Evolutionary conservation across 1,140 invertebrate genomes (phyloP), one percentile per base, ranked within the genome.

Genomic region (Zaprionus capensis): DNA sequence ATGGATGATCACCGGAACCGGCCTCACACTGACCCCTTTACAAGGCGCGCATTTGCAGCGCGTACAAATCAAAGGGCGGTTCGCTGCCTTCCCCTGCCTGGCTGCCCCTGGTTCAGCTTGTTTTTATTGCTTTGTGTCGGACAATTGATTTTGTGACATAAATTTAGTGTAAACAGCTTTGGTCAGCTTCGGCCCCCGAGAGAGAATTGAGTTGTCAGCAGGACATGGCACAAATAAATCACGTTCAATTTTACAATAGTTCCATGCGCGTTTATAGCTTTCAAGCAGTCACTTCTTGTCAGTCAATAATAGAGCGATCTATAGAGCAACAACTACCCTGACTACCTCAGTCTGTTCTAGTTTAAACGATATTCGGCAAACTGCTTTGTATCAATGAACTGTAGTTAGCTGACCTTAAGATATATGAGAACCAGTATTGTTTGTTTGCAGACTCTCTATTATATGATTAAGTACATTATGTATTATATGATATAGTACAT

Each of bases 61-160:
- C n/a, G 7, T 46, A 17, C 41, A 46, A 46, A 46, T 46, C 41
- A 51, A 51, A 24, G 46, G 46, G 46, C 46, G 46, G 46, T 51
- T 22, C 20, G 46, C 17, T 49, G 46, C 20, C 41, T 6, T 12
- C n/a, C 57, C 38, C 28, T 26, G 14, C 4, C 26, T 34, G 9
- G 9, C 17, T 31, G 36, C 26, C 41, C n/a, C 38, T 22, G 38
- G 28, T 26, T 28, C 34, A 44, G 28, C 63, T 71, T 87, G 80
- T 80, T 86, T 86, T 86, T 86, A 82, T 86, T 86, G 82, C 77
- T 46, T 59, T 79, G 79, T 72, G 83, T 87, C 58, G 82, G 72
- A 86, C 82, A 86, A 86, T 86, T 86, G 82, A 86, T 86, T 80
- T 64, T 74, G 80, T 87, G 82, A 86, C 83, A 82, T 87, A 77